phyloP scores from a whole-genome alignment of 2,888 invertebrate genomes.

The Reticulitermes lucifugus region DNA sequence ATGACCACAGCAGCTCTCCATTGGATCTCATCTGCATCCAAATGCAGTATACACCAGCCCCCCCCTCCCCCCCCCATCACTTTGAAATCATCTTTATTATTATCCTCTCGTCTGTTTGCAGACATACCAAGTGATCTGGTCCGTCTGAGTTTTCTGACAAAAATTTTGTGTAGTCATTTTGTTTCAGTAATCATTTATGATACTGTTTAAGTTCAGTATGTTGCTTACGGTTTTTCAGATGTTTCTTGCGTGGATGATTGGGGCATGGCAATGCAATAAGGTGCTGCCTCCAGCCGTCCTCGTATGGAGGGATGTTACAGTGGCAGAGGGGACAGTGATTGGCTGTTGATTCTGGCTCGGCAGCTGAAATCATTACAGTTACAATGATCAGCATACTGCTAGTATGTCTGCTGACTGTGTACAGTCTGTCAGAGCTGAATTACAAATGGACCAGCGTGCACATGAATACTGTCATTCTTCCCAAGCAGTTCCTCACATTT shows the following conservation, averaged over 20 bases:
- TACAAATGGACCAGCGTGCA: no score
- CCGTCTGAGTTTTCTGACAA: background rate
- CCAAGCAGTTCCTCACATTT: no score
- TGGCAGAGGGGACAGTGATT: conserved; percentile 91
- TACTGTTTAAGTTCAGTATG: background rate
- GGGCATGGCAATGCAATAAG: conserved; percentile 70
- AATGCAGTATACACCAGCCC: no score
- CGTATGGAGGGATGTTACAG: conserved; percentile 74
- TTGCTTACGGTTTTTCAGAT: conserved; percentile 46
- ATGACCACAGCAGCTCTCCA: no score
- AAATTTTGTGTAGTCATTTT: background rate
- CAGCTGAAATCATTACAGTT: conserved; percentile 57
- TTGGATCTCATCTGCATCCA: no score
- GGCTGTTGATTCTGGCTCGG: conserved; percentile 71
- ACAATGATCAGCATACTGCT: background rate
- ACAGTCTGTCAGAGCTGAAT: no score
- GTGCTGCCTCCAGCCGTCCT: conserved; percentile 87
- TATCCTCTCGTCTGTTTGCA: no score
- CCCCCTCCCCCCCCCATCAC: no score
- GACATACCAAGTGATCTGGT: background rate
- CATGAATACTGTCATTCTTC: no score
- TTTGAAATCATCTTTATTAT: no score
- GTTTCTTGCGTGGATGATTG: conserved; percentile 61
- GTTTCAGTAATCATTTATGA: no score
- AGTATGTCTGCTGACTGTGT: background rate